Evolutionary conservation across 2,888 invertebrate species (phyloP), one percentile per base, ranked within the genome.

Genomic region (Megamerina dolium): DNA sequence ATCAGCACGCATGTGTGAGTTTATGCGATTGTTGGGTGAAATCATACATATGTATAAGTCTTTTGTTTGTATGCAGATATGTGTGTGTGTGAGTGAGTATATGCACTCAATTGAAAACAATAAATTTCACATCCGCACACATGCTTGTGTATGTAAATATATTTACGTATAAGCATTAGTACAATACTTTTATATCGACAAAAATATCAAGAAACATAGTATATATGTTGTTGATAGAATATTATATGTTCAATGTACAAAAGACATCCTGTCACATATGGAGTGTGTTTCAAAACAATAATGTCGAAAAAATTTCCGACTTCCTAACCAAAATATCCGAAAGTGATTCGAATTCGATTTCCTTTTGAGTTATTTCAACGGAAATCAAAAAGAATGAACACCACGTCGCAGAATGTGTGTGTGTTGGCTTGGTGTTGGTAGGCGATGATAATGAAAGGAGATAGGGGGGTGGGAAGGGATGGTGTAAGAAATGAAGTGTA

Each of bases 311-410:
- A 61, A 61, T 61, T 60, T 64, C 60, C 63, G 61, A 60, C 58
- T 61, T 64, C 63, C 61, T 56, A 54, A 58, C 59, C 58, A 55
- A 63, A 59, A 61, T 63, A 67, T 68, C 64, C 61, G 65, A 65
- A 68, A 68, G 63, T 66, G 64, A 66, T 68, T 64, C 63, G 58
- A 59, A 63, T 62, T 65, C 65, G 60, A 66, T 66, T 67, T 66
- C 62, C 67, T 55, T 55, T 56, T 44, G 48, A 50, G 36, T 47
- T 41, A 43, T 41, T 34, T 37, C 34, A 38, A 41, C 46, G 51
- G 41, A 54, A 50, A 49, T 53, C 57, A 52, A 55, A 56, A 59
- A 58, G 51, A 53, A 53, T 42, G 50, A 59, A 53, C 54, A 60
- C 48, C 43, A 45, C 39, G 54, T 48, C 48, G 47, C 55, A 47